phyloP scores from a whole-genome alignment of 2,113 vertebrate genomes.

The Sinocyclocheilus maitianheensis region DNA sequence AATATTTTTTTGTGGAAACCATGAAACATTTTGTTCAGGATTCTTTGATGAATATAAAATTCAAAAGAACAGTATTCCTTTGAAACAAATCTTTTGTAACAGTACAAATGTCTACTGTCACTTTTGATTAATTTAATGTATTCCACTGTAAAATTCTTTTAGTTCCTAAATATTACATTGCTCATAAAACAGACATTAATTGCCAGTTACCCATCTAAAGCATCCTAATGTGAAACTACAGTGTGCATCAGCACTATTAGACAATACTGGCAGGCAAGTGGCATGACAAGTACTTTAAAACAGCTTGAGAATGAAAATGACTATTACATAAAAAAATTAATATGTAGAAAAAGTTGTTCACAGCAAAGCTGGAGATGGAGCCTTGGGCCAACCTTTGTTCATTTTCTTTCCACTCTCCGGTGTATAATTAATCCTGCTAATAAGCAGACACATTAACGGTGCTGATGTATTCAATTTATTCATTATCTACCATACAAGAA shows the following conservation, averaged over 20 bases:
- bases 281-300: neutral
- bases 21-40: neutral
- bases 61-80: neutral
- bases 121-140: neutral
- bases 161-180: neutral
- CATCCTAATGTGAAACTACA: neutral
- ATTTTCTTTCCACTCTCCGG: neutral
- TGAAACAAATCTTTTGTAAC: neutral
- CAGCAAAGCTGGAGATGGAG: slow-evolving; percentile 1
- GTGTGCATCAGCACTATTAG: neutral
- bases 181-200: neutral
- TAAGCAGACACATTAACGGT: slow-evolving; percentile 6
- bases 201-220: neutral
- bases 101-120: neutral
- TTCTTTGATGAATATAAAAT: neutral
- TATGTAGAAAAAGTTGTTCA: slow-evolving; percentile 7
- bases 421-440: slow-evolving; percentile 27
- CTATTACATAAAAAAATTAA: neutral
- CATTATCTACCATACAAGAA: neutral
- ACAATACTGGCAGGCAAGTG: neutral
- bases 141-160: neutral
- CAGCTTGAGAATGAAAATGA: neutral
- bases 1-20: neutral
- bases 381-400: slow-evolving; percentile 26
- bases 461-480: neutral